These are phyloP conservation scores for Pollimyrus isidori DNA, from an alignment of 2,113 vertebrate genomes.

Conservation along the genomic window DNA sequence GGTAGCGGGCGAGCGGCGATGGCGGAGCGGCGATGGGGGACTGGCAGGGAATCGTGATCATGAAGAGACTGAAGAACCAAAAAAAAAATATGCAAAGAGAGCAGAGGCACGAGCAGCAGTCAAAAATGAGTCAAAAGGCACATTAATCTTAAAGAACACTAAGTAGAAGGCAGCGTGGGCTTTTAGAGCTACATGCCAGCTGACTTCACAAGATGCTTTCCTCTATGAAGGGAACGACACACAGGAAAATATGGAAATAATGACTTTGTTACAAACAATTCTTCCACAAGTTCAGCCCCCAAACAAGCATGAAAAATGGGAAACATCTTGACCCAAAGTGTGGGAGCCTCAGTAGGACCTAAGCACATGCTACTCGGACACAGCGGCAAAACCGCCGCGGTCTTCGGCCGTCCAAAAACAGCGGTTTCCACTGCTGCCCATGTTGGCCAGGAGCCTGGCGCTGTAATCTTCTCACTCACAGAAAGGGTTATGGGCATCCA, in stretches of 20 bases:
- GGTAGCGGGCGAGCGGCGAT: neutral
- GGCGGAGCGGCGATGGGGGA: neutral
- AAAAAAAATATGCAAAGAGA: neutral
- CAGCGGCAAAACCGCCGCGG: neutral
- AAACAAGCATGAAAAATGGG: neutral
- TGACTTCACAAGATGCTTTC: neutral
- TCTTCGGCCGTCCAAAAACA: neutral
- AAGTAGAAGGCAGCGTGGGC: neutral
- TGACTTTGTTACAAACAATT: neutral
- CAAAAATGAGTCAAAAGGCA: neutral
- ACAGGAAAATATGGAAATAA: neutral
- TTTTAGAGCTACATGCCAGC: neutral
- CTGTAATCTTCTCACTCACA: slow-evolving; percentile 3
- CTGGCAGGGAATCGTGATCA: neutral
- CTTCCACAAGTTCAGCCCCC: neutral
- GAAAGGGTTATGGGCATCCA: neutral
- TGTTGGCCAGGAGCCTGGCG: neutral
- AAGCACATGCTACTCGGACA: neutral
- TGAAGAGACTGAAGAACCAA: neutral
- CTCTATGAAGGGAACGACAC: neutral
- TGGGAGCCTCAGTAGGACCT: neutral
- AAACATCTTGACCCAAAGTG: neutral
- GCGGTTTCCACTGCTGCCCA: neutral
- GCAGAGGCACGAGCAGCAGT: neutral
- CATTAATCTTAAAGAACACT: neutral